Evolutionary conservation across 2,888 invertebrate species (phyloP), one percentile per base, ranked within the genome.

Genomic region (Scaptomyza parva): DNA sequence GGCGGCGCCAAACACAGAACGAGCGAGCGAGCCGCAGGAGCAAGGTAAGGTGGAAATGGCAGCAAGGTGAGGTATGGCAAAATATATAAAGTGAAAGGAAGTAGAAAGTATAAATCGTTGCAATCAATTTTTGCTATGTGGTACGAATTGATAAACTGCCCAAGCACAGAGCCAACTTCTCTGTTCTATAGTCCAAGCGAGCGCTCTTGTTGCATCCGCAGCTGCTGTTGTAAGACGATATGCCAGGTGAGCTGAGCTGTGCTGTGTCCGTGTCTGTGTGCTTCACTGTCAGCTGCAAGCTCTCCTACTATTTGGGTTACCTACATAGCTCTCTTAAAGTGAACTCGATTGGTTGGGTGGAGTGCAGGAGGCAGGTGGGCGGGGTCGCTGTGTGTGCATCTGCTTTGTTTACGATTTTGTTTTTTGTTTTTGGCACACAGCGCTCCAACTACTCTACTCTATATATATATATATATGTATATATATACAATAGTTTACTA

Each of bases 61-160:
- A 30, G 30, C n/a, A 20, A 20, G 30, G 30, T 47, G 17, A 59
- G 45, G 64, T 33, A 59, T 45, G 55, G 45, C 57, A 61, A 77
- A 71, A 75, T 78, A 73, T 80, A 88, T 88, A 86, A 85, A 88
- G 88, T 86, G 85, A 85, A 85, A 85, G 84, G 88, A 85, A 88
- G 88, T 86, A 85, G 88, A 88, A 85, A 88, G 85, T 88, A 88
- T 85, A 85, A 85, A 85, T 85, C 87, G 85, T 86, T 78, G 85
- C 88, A 86, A 85, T 85, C 85, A 85, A 85, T 85, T 88, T 85
- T 88, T 88, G 89, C 89, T 79, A 78, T 86, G 88, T 75, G 86
- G 74, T 66, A 78, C 70, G 86, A 85, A 85, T 84, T 84, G 88
- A 84, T 84, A 88, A 82, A 84, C 83, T 87, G 89, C 69, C 52